These are phyloP conservation scores for Plebejus argus DNA, from an alignment of 2,888 invertebrate species.

Conservation along the genomic window DNA sequence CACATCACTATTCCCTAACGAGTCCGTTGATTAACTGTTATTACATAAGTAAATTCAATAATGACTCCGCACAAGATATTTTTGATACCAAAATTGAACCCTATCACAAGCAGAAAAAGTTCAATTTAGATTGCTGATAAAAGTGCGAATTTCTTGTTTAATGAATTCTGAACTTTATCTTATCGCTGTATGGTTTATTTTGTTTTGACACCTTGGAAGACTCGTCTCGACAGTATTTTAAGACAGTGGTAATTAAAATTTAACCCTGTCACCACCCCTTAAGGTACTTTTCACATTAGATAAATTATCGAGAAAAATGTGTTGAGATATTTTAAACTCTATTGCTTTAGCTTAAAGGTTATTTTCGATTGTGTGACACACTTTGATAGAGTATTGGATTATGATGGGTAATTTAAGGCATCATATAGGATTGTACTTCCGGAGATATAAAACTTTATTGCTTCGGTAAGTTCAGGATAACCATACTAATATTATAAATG, in stretches of 20 bases:
- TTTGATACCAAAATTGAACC: constrained; percentile 50
- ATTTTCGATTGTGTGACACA: neutral
- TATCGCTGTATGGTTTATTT: neutral
- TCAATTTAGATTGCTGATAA: constrained; percentile 46
- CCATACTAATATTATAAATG: neutral
- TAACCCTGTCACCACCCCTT: constrained; percentile 47
- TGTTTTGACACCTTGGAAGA: neutral
- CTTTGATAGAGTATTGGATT: constrained; percentile 7
- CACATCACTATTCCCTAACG: constrained; percentile 52
- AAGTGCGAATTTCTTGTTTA: neutral
- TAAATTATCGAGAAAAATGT: neutral
- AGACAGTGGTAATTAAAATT: constrained; percentile 36
- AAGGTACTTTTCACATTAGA: constrained; percentile 49
- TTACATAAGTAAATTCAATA: constrained; percentile 81
- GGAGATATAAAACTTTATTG: neutral
- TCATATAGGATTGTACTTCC: constrained; percentile 2
- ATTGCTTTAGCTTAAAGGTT: neutral
- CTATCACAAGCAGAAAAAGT: constrained; percentile 47
- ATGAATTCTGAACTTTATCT: neutral
- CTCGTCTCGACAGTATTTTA: neutral
- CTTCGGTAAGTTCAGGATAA: neutral
- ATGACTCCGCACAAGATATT: constrained; percentile 74
- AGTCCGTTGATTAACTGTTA: constrained; percentile 79
- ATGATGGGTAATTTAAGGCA: constrained; percentile 20
- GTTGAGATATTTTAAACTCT: neutral